Conservation (phyloP, 2,113 vertebrate species). For the Cyanoderma ruficeps region DNA sequence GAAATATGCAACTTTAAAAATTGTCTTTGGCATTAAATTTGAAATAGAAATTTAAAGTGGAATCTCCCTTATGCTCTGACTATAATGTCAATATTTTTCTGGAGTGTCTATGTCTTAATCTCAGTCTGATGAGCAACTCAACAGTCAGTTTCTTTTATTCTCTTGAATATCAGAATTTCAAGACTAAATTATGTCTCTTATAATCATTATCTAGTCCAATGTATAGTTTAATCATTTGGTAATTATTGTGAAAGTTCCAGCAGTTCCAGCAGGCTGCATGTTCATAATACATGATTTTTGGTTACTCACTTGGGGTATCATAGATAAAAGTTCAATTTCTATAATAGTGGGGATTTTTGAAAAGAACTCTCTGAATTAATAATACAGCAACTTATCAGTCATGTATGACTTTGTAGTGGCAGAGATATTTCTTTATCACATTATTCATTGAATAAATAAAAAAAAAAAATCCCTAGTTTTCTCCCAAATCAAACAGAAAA, state of each 20-base stretch:
- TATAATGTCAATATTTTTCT: background rate
- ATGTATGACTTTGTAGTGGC: fast-evolving
- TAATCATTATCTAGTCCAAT: background rate
- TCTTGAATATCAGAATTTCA: background rate
- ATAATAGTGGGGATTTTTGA: background rate
- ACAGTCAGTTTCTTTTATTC: background rate
- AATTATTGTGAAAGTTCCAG: background rate
- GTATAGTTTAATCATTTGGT: background rate
- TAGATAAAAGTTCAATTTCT: background rate
- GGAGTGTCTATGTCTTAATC: background rate
- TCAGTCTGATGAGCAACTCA: background rate
- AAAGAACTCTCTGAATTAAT: background rate
- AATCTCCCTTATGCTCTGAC: background rate
- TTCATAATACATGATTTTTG: background rate
- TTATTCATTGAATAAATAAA: background rate
- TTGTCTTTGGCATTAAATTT: background rate
- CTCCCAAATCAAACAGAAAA: background rate
- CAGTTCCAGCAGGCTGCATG: background rate
- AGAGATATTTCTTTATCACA: background rate
- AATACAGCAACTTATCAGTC: background rate
- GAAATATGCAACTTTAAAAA: background rate
- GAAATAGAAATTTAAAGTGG: background rate
- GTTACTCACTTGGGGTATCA: background rate
- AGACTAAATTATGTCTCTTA: background rate
- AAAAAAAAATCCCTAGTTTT: background rate